Base-by-base conservation (phyloP, 2,888 invertebrate species). In the Drosophila algonquin region DNA sequence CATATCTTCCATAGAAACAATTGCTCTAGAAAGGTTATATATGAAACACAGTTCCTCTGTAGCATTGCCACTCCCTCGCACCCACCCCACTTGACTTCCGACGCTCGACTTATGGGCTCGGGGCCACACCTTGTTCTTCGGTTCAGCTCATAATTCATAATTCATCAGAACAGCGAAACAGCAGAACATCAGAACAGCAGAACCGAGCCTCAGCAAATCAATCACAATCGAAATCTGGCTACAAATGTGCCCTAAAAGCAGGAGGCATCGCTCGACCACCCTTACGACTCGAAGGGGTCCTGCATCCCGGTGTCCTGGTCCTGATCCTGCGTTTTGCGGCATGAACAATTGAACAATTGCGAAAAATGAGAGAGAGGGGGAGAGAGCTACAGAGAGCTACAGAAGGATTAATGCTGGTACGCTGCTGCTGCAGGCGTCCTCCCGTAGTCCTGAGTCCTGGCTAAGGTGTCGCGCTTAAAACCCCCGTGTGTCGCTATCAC, bases 331-430 rank as follows among this genome's bases (percentile, higher is more conserved):
- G 48, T 35, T 65, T 54, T 54, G 47, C 16, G 63, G 63, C 64
- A 77, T 61, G 76, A 76, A 76, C 89, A 89, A 89, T 87, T 84
- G 84, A 89, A 89, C 89, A 89, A 89, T 86, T 83, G 87, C 79
- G 69, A 80, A 80, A 55, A 73, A 63, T 47, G 56, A 69, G 61
- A 40, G 40, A n/a, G 40, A n/a, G n/a, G 6, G 14, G 2, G 40
- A 7, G 40, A 7, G 40, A 14, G n/a, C 18, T 18, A 18, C 14
- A 40, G 14, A 76, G 62, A 76, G 76, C 62, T 80, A 78, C 87
- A 89, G 89, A 80, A 87, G 89, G 87, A 89, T 88, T 88, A 84
- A 88, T 88, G 89, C 87, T 87, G 89, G 87, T 89, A 63, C 35
- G 48, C 55, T 68, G 60, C 45, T 68, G 60, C 45, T 68, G 60